A percentile compares a stretch with the other conserved stretches of the same genome.
Evolutionary conservation across 92 coral and sea anemone genomes (phyloP).

Genomic region (Phymanthus crucifer): DNA sequence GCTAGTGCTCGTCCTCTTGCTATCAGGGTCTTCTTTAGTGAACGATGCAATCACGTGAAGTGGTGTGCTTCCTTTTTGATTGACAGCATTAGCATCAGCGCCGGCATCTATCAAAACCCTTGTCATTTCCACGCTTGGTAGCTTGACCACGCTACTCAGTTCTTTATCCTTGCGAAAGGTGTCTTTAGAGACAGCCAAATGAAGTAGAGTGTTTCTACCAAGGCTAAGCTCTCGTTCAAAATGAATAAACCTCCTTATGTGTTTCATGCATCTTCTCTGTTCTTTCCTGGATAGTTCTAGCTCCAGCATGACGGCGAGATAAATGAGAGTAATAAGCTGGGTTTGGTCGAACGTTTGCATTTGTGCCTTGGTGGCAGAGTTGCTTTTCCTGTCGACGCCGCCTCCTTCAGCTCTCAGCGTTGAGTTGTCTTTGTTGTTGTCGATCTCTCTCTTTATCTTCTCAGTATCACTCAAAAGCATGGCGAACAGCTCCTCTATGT

Average conservation of each 20-base stretch:
- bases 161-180: conserved; percentile 38
- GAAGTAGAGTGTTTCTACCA: conserved; percentile 41
- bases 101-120: conserved; percentile 59
- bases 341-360: conserved; percentile 40
- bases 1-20: conserved; percentile 31
- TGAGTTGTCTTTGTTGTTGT: background rate
- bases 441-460: conserved; percentile 17
- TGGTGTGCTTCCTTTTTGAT: conserved; percentile 52
- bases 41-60: conserved; percentile 49
- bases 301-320: conserved; percentile 38
- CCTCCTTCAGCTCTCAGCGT: background rate
- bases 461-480: conserved; percentile 48
- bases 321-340: conserved; percentile 38
- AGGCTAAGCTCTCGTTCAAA: conserved; percentile 37
- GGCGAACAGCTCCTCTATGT: conserved; percentile 52
- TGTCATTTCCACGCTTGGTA: conserved; percentile 55
- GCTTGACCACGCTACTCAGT: conserved; percentile 28
- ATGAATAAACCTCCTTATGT: conserved; percentile 46
- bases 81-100: conserved; percentile 50
- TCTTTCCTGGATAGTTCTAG: conserved; percentile 48
- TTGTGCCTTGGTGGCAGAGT: conserved; percentile 4
- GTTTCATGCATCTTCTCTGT: conserved; percentile 49
- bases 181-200: conserved; percentile 50
- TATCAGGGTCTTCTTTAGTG: conserved; percentile 32
- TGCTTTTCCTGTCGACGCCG: background rate